Base-by-base conservation (phyloP, 2,113 vertebrate genomes). In the Chlamydotis undulata region DNA sequence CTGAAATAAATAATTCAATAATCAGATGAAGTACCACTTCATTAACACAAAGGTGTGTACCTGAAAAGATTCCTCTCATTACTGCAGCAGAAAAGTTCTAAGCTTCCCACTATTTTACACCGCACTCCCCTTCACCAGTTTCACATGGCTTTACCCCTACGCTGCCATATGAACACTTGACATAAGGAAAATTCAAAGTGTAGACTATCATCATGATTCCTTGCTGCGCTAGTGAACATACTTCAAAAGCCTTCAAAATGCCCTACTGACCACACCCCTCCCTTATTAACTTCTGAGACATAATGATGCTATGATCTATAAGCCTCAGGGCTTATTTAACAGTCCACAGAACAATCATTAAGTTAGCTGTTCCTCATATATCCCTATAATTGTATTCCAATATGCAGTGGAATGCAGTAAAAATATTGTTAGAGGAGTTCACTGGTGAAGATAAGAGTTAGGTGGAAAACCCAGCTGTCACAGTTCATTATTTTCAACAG, bases 131-230 rank as follows among this genome's bases (percentile, higher is more conserved):
- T 57, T 55, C 2, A 13, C 7, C n/a, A 37, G 39, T 13, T 84
- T n/a, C 16, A 7, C 3, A 10, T 0, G 0, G 26, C 13, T 71
- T 56, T 71, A 7, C 23, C n/a, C n/a, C 17, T 50, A 12, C 19
- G 29, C 74, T 69, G 24, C 50, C 29, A 19, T 13, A 68, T 1
- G 19, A 78, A 70, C 22, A 52, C 14, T 6, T 37, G 43, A 19
- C 53, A 23, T 3, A 1, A 31, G 41, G 43, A 50, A 49, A 41
- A 83, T 16, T 33, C 75, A 6, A 35, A 47, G 26, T 1, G 19
- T 7, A 56, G 31, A 25, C 33, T 28, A n/a, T 16, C 28, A 39
- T 5, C 9, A 6, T 55, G 22, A 6, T 50, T 47, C 55, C 28
- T n/a, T 16, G 43, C 49, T 83, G 69, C 39, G 25, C 56, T 4